These are phyloP conservation scores for Periphyllus acericola DNA, from an alignment of 2,888 invertebrate genomes.

Conservation along the genomic window DNA sequence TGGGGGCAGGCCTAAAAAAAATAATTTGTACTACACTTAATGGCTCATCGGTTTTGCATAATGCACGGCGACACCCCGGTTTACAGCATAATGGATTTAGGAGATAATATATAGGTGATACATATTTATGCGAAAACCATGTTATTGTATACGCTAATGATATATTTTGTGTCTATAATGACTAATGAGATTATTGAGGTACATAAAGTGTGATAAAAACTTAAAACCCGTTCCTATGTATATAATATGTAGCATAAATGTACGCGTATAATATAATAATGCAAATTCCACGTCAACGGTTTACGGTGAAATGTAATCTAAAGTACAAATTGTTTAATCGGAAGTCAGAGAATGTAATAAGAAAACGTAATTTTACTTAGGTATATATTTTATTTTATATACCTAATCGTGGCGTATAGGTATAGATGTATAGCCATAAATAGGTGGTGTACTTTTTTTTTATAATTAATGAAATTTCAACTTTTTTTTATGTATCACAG, in stretches of 20 bases:
- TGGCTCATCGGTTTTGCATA: constrained; percentile 62
- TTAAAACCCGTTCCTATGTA: no score
- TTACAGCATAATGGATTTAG: constrained; percentile 13
- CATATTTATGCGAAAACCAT: not conserved
- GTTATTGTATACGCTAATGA: not conserved
- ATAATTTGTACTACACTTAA: constrained; percentile 60
- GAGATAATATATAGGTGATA: not conserved
- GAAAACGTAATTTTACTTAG: not conserved
- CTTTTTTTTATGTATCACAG: no score
- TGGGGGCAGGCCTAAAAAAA: constrained; percentile 38
- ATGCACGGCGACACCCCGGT: constrained; percentile 35
- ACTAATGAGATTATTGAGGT: not conserved
- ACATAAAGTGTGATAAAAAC: not conserved
- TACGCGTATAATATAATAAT: not conserved
- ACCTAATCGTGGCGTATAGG: not conserved
- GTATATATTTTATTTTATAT: not conserved
- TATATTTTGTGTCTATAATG: constrained; percentile 1
- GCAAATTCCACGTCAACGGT: not conserved
- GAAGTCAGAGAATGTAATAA: not conserved
- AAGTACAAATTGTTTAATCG: not conserved
- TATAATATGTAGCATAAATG: not conserved
- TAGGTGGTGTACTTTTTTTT: no score
- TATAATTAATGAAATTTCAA: not conserved
- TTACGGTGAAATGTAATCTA: not conserved
- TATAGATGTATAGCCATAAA: no score